A percentile compares a stretch with the other conserved stretches of the same genome.
Evolutionary conservation across 2,888 invertebrate genomes (phyloP).

Genomic region (Chromoteleia sp.): DNA sequence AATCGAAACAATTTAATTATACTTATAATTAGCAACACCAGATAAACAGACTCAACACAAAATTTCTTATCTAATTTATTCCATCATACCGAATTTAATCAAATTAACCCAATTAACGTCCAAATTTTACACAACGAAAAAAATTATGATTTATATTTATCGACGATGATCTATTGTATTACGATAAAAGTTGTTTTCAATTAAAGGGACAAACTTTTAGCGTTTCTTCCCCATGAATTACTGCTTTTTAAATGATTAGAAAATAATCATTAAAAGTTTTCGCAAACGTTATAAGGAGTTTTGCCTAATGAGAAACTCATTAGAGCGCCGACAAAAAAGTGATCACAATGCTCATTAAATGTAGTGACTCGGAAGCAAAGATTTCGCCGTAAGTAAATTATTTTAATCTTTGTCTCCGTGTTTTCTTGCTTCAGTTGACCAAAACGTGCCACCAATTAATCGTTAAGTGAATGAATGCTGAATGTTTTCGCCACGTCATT

Average conservation of each 20-base stretch:
- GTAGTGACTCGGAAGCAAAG: constrained; percentile 2
- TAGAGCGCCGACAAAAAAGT: background rate
- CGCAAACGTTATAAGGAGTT: constrained; percentile 4
- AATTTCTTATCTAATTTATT: no score
- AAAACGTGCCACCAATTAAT: constrained; percentile 3
- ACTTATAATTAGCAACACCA: no score
- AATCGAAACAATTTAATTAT: no score
- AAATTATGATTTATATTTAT: background rate
- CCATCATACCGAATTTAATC: background rate
- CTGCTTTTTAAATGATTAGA: constrained; percentile 28
- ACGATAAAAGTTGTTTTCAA: background rate
- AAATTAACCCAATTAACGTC: background rate
- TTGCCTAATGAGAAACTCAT: constrained; percentile 37
- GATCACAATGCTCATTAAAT: constrained; percentile 17
- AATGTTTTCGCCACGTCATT: constrained; percentile 28
- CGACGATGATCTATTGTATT: background rate
- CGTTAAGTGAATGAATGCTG: constrained; percentile 1
- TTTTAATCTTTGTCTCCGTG: background rate
- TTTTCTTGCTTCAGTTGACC: background rate
- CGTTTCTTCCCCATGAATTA: background rate
- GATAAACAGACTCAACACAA: no score
- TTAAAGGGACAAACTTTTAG: constrained; percentile 7
- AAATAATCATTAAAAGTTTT: constrained; percentile 41
- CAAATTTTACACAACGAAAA: no score
- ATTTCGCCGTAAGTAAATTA: constrained; percentile 5